Percentiles rank a stretch among this genome's conserved stretches.
phyloP scores from a whole-genome alignment of 1,140 invertebrate species.

The Pogonomyrmex californicus region DNA sequence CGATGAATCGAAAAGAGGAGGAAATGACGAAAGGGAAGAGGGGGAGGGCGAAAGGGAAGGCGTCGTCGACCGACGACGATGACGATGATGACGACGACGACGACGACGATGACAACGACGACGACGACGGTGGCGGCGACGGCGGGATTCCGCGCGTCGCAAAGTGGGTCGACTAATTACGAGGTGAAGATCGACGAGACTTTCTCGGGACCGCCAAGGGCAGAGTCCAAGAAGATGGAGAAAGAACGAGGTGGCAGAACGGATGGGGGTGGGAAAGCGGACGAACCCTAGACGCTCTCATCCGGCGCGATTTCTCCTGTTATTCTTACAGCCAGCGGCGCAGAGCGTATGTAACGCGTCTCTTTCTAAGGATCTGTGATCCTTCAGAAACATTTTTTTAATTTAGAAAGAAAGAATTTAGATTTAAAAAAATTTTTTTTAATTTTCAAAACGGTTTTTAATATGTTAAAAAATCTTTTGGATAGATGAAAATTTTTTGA shows the following conservation, averaged over 20 bases:
- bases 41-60: background rate
- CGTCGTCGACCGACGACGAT: slow-evolving; percentile 26
- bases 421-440: no score
- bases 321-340: slow-evolving; percentile 5
- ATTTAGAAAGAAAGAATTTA: no score
- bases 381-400: no score
- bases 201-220: slow-evolving; percentile 61
- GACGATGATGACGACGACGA: slow-evolving; percentile 33
- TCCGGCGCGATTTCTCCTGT: background rate
- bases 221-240: slow-evolving; percentile 7
- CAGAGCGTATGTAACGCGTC: background rate
- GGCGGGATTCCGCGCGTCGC: slow-evolving; percentile 54
- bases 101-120: slow-evolving; percentile 20
- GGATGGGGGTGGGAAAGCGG: background rate
- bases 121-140: slow-evolving; percentile 30
- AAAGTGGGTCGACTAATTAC: slow-evolving; percentile 73
- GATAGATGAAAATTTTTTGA: background rate
- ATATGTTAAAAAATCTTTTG: background rate
- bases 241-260: background rate
- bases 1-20: slow-evolving; percentile 63
- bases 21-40: slow-evolving; percentile 47
- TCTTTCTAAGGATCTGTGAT: no score
- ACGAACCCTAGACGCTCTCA: background rate
- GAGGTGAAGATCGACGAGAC: slow-evolving; percentile 68
- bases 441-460: background rate